Evolutionary conservation across 2,888 invertebrate species (phyloP).

Genomic region (Eupeodes latifasciatus): DNA sequence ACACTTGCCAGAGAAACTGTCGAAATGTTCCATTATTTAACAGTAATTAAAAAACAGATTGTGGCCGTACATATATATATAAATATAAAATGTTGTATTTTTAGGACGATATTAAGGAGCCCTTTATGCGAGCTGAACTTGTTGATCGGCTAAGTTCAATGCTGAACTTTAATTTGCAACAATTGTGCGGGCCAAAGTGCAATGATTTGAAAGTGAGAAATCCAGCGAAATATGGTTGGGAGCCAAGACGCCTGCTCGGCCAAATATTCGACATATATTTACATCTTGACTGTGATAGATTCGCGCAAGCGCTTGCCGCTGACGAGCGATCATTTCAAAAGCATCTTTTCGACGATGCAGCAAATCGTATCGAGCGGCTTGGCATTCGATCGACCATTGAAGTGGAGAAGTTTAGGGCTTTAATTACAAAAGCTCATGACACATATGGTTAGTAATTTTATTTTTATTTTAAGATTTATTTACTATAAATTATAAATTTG

Average conservation of each 20-base stretch:
- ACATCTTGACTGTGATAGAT: conserved; percentile 95
- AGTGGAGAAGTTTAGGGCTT: conserved; percentile 92
- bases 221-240: conserved; percentile 98
- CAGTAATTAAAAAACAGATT: conserved; percentile 84
- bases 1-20: conserved; percentile 97
- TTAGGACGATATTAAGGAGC: conserved; percentile 93
- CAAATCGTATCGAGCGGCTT: conserved; percentile 90
- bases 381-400: conserved; percentile 93
- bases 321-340: conserved; percentile 98
- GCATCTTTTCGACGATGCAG: conserved; percentile 96
- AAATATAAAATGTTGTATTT: conserved; percentile 1
- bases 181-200: conserved; percentile 98
- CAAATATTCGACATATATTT: conserved; percentile 98
- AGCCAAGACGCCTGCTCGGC: conserved; percentile 94
- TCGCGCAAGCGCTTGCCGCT: conserved; percentile 95
- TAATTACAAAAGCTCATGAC: conserved; percentile 91
- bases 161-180: conserved; percentile 98
- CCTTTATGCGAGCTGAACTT: conserved; percentile 96
- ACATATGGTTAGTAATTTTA: conserved; percentile 86
- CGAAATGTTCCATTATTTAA: conserved; percentile 98
- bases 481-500: background rate
- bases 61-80: background rate
- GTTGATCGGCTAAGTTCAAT: conserved; percentile 98
- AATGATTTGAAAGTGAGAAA: conserved; percentile 96
- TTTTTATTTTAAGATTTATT: background rate